phyloP scores from a whole-genome alignment of 2,113 vertebrate species.

The Willisornis vidua region DNA sequence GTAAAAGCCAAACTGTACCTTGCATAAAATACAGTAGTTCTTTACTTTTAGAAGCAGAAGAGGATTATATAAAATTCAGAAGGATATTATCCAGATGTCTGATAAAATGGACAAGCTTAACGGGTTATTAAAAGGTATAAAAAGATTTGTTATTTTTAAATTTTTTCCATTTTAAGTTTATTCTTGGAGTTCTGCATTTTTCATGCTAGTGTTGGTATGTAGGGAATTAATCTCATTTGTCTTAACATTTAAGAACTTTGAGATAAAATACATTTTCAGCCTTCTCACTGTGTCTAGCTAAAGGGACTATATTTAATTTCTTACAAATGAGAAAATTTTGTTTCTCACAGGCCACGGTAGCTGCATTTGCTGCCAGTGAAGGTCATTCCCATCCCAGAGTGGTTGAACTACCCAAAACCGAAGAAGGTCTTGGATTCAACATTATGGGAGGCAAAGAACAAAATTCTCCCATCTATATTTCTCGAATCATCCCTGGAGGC shows the following conservation, averaged over 20 bases:
- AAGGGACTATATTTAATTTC: not conserved
- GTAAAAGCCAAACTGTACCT: constrained; percentile 66
- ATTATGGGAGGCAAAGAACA: constrained; percentile 99
- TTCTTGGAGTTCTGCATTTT: not conserved
- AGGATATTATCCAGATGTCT: not conserved
- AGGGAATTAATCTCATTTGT: not conserved
- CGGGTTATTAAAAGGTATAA: not conserved
- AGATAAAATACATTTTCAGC: not conserved
- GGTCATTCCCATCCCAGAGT: constrained; percentile 97
- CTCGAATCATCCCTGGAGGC: constrained; percentile 95
- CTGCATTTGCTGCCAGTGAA: constrained; percentile 97
- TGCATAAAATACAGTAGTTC: not conserved
- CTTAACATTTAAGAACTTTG: not conserved
- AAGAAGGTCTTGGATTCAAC: constrained; percentile 97
- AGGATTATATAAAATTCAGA: not conserved
- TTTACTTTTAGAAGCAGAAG: not conserved
- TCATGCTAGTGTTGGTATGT: not conserved
- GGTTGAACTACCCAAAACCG: constrained; percentile 96
- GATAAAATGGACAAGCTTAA: not conserved
- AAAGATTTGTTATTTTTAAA: not conserved
- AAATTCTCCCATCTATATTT: constrained; percentile 98
- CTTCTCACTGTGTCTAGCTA: not conserved
- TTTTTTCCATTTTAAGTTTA: not conserved
- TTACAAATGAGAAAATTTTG: not conserved
- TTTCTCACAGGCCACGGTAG: constrained; percentile 89